phyloP scores from a whole-genome alignment of 2,888 invertebrate species.

The Eretmocerus hayati region DNA sequence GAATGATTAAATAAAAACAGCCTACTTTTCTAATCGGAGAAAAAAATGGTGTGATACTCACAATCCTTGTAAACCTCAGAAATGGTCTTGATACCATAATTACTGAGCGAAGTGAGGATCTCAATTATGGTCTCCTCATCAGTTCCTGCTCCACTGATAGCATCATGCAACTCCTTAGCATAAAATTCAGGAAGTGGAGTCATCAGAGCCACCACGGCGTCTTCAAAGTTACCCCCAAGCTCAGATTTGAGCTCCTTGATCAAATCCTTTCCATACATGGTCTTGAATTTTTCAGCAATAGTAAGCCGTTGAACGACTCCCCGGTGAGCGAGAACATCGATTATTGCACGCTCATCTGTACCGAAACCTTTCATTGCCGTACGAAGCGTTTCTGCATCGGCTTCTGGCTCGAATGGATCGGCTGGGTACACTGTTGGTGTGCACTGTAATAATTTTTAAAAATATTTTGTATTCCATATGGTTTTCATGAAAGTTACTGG shows the following conservation, averaged over 20 bases:
- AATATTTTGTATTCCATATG: not conserved
- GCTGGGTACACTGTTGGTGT: slow-evolving; percentile 70
- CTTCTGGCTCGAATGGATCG: slow-evolving; percentile 70
- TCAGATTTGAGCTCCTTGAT: slow-evolving; percentile 82
- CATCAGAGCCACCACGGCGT: slow-evolving; percentile 74
- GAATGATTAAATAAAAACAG: slow-evolving; percentile 27
- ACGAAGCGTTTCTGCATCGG: slow-evolving; percentile 74
- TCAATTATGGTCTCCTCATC: slow-evolving; percentile 74
- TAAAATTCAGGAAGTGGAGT: slow-evolving; percentile 79
- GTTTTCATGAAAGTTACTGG: not conserved
- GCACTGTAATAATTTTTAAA: slow-evolving; percentile 48
- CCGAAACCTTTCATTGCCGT: slow-evolving; percentile 91
- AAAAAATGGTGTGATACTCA: slow-evolving; percentile 48
- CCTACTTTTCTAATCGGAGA: too few species aligned
- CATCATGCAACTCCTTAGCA: slow-evolving; percentile 75
- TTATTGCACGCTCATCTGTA: slow-evolving; percentile 85
- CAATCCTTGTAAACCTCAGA: slow-evolving; percentile 69
- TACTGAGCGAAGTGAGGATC: slow-evolving; percentile 80
- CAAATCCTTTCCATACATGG: slow-evolving; percentile 79
- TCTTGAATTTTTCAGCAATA: slow-evolving; percentile 75
- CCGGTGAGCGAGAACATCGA: slow-evolving; percentile 73
- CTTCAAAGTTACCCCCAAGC: slow-evolving; percentile 81
- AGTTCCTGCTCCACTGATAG: slow-evolving; percentile 63
- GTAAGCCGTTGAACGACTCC: slow-evolving; percentile 80
- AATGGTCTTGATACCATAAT: slow-evolving; percentile 75